phyloP scores from a whole-genome alignment of 92 coral and sea anemone genomes.

The Zoanthus solanderi region DNA sequence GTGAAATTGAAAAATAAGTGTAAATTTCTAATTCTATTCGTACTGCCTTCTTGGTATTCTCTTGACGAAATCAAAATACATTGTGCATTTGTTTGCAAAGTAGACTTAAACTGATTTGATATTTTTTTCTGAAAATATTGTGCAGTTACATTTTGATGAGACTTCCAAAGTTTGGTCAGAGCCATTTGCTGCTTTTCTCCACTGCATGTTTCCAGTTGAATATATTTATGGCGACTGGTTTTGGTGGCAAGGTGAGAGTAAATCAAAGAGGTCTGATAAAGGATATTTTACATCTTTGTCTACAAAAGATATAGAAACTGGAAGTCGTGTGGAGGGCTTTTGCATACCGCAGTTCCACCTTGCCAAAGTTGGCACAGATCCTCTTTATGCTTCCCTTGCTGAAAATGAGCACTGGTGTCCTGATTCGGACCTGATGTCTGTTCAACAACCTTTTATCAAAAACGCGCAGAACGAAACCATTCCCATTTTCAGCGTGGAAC shows the following conservation, averaged over 20 bases:
- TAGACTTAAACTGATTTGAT: no score
- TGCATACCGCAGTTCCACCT: conserved; percentile 73
- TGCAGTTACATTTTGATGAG: conserved; percentile 55
- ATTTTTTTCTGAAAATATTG: background rate
- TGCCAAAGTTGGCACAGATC: conserved; percentile 48
- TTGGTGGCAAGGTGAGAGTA: conserved; percentile 51
- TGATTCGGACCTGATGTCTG: conserved; percentile 70
- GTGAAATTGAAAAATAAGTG: no score
- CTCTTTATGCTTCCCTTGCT: background rate
- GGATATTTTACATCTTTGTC: conserved; percentile 31
- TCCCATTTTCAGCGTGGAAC: conserved; percentile 76
- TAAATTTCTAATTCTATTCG: no score
- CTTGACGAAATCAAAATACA: no score
- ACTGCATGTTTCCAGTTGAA: conserved; percentile 83
- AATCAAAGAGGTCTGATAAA: conserved; percentile 27
- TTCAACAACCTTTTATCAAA: conserved; percentile 39
- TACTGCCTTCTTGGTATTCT: no score
- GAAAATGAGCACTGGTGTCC: conserved; percentile 69
- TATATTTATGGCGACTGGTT: conserved; percentile 75
- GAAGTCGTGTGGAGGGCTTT: conserved; percentile 83
- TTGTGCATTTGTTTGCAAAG: no score
- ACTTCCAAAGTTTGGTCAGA: conserved; percentile 65
- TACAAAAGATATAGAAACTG: conserved; percentile 42
- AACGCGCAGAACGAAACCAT: conserved; percentile 39
- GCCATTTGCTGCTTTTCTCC: conserved; percentile 72